Evolutionary conservation across 2,797 vertebrate genomes (phyloP).

Genomic region (Falco naumanni): DNA sequence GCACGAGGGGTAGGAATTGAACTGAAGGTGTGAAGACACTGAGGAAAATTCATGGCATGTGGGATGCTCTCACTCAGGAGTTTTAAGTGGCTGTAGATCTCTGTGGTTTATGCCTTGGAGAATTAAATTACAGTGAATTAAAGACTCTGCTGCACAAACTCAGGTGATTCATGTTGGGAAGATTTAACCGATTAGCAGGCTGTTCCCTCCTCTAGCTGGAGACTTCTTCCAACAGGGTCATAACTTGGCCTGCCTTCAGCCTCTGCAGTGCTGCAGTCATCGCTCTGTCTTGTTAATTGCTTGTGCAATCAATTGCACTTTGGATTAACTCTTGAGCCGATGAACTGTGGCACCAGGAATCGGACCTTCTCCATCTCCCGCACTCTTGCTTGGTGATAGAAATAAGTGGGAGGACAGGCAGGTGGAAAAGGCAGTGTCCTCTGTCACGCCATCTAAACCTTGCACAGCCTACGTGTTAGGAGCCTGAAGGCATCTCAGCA

Average conservation of each 20-base stretch:
- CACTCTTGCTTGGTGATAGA: not conserved
- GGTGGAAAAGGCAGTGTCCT: not conserved
- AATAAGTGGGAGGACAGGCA: not conserved
- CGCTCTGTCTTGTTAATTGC: slow-evolving; percentile 55
- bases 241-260: slow-evolving; percentile 42
- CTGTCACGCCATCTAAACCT: not conserved
- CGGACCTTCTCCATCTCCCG: not conserved
- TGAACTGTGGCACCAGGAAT: slow-evolving; percentile 11
- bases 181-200: slow-evolving; percentile 15
- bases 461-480: not conserved
- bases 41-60: slow-evolving; percentile 46
- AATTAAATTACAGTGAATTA: slow-evolving; percentile 63
- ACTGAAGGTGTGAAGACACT: not conserved
- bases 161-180: slow-evolving; percentile 45
- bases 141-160: slow-evolving; percentile 45
- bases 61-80: slow-evolving; percentile 42
- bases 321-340: slow-evolving; percentile 11
- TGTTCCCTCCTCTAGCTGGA: not conserved
- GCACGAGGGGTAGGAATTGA: not conserved
- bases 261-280: not conserved
- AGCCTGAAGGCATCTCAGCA: not conserved
- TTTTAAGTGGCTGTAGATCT: slow-evolving; percentile 64
- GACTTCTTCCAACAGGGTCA: not conserved
- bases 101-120: not conserved
- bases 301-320: slow-evolving; percentile 32